Evolutionary conservation across 2,797 vertebrate genomes (phyloP), one percentile per base, ranked within the genome.

Genomic region (Hippocampus kuda): DNA sequence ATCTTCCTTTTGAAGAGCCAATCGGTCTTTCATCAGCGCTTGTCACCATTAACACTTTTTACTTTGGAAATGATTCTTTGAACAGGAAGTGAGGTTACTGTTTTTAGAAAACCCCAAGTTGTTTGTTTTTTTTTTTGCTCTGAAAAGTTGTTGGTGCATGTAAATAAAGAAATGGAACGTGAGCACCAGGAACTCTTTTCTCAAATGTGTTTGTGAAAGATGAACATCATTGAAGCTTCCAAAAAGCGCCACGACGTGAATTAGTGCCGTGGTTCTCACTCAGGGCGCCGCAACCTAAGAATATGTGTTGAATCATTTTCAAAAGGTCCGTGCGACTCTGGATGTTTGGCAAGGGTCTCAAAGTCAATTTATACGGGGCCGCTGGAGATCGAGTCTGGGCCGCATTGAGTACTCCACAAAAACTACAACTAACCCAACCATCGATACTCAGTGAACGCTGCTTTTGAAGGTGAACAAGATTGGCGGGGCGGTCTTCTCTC

Each of bases 91-190:
- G 0, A 49, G 49, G 12, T 46, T 15, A 6, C 48, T 18, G 65
- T 77, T 77, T 71, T 68, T 70, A 68, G 27, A 3, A 38, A 26
- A 24, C 10, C 6, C 24, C 42, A 41, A 22, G 2, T 3, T n/a
- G 20, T 53, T 53, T 53, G 26, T 34, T 48, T 48, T 26, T 48
- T 48, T 26, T 4, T 48, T 26, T 48, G 63, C 42, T 65, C 15
- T 5, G 1, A 46, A 46, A 65, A 18, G 22, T 65, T 24, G 65
- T 65, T 75, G 41, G 22, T 65, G 49, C 34, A 49, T 81, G 72
- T 77, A 75, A 82, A 83, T 76, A 81, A 86, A 81, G 54, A 70
- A 78, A 79, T 7, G 2, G 24, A 70, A 67, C 41, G 66, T 56
- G 34, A 77, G 59, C n/a, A 24, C 42, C 42, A 16, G 12, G 7